Evolutionary conservation across 2,113 vertebrate species (phyloP), one percentile per base, ranked within the genome.

Genomic region (Athene noctua): DNA sequence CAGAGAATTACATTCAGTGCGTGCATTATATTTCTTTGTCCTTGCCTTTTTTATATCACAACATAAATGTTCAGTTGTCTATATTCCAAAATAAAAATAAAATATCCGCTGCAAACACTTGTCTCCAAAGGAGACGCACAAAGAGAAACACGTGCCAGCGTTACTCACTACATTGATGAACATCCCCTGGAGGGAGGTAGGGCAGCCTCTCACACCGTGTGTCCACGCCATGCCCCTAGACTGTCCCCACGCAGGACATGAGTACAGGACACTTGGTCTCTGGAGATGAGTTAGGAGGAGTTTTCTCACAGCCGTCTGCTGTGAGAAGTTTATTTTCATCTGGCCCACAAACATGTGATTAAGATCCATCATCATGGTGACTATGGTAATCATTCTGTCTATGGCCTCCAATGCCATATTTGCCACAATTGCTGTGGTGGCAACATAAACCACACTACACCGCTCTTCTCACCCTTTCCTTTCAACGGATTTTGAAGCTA

Each of bases 201-300:
- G 27, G 68, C 63, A 29, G 49, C 5, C 40, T 18, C 62, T 65
- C 49, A 55, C 55, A 27, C 5, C 52, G 17, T 52, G 26, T 6
- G 10, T 19, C 21, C 38, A 11, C 4, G 0, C 7, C 4, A 5
- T 5, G 34, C 5, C 14, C 30, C 49, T 34, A 36, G 19, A 1
- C n/a, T n/a, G 34, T 13, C 80, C 47, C 11, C 15, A 49, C 0
- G 1, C 1, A 57, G 73, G 30, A 61, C 34, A 34, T 2, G 49
- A 62, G 27, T 27, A 57, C 17, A 73, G 80, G 27, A 46, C 47
- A 11, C 44, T 51, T 54, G 44, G 26, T 17, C n/a, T 52, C 54
- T 18, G 11, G 19, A 67, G 74, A 5, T 20, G 21, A 49, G 5
- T 30, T 63, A 68, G 29, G 52, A 90, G 54, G 15, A 4, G 8